Conservation (phyloP, 1,140 invertebrate species). For the Drosophila subpulchrella region DNA sequence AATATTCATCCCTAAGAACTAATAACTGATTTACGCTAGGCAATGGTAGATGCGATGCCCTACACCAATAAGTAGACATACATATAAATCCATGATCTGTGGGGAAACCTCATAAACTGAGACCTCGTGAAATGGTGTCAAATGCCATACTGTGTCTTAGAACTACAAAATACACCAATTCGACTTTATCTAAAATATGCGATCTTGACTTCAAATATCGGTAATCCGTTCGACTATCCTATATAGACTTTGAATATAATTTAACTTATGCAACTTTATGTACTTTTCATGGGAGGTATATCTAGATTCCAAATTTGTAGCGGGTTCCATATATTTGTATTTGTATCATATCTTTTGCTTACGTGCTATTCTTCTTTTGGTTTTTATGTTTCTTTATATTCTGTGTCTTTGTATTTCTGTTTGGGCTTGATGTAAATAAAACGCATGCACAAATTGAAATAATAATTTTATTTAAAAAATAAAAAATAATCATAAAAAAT, state of each 20-base stretch:
- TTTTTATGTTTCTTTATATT: slow-evolving; percentile 13
- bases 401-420: background rate
- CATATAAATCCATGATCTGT: slow-evolving; percentile 59
- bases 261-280: slow-evolving; percentile 61
- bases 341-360: slow-evolving; percentile 57
- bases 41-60: slow-evolving; percentile 35
- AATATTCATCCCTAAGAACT: slow-evolving; percentile 36
- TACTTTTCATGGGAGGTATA: slow-evolving; percentile 76
- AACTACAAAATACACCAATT: slow-evolving; percentile 62
- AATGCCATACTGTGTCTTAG: slow-evolving; percentile 32
- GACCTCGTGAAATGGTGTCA: slow-evolving; percentile 42
- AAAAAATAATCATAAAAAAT: slow-evolving; percentile 80
- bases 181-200: slow-evolving; percentile 77
- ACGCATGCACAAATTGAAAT: slow-evolving; percentile 76
- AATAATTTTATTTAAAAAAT: slow-evolving; percentile 83
- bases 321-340: slow-evolving; percentile 80
- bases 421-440: slow-evolving; percentile 48
- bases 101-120: slow-evolving; percentile 79
- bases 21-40: slow-evolving; percentile 40
- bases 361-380: slow-evolving; percentile 7
- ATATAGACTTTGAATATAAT: slow-evolving; percentile 73
- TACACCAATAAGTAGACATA: slow-evolving; percentile 47
- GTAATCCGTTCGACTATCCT: slow-evolving; percentile 32
- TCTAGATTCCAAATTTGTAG: slow-evolving; percentile 82
- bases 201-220: slow-evolving; percentile 44